Conservation (phyloP, 2,113 vertebrate species). For the Polypterus senegalus region DNA sequence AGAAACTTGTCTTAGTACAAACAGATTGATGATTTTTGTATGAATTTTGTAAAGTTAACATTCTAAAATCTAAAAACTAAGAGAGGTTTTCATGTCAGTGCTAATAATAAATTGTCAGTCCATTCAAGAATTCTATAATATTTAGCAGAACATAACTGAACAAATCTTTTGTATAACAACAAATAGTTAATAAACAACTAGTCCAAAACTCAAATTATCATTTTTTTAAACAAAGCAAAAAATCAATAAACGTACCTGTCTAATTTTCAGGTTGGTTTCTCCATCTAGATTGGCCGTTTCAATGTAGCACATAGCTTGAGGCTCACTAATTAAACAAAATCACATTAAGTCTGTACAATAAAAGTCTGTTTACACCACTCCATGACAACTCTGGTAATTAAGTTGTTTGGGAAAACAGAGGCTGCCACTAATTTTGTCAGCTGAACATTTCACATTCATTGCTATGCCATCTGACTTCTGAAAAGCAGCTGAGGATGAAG, state of each 20-base stretch:
- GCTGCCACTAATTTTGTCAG: neutral
- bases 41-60: no score
- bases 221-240: neutral
- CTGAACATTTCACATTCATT: no score
- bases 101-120: no score
- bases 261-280: slow-evolving; percentile 96
- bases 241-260: slow-evolving; percentile 63
- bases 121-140: no score
- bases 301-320: slow-evolving; percentile 97
- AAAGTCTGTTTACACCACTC: neutral
- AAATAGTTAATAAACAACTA: slow-evolving; percentile 1
- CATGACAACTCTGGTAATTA: neutral
- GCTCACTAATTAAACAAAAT: slow-evolving; percentile 62
- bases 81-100: no score
- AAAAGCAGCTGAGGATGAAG: no score
- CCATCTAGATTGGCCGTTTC: slow-evolving; percentile 97
- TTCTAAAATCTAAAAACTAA: no score
- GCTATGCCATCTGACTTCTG: no score
- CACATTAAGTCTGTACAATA: slow-evolving; percentile 3
- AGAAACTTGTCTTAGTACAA: no score
- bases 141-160: no score
- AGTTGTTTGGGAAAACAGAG: neutral
- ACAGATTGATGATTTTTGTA: no score
- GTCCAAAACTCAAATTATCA: no score
- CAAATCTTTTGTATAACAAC: neutral